Conservation (phyloP, 1,140 invertebrate genomes). For the Arion vulgaris region DNA sequence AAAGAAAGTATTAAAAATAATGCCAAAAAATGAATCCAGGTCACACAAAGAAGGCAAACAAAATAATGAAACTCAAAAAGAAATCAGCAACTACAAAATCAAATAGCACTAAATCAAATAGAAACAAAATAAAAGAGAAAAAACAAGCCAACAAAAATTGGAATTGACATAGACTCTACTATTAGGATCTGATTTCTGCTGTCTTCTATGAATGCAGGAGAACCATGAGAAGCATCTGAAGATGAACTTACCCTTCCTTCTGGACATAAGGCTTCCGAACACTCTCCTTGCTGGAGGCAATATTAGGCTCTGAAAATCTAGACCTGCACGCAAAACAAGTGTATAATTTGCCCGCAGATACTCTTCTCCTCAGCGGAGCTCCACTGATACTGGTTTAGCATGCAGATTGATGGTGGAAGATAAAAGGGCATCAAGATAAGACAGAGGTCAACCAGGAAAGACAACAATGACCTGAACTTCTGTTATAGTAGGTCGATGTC, state of each 20-base stretch:
- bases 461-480: neutral
- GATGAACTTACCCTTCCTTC: neutral
- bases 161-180: too few relatives aligned
- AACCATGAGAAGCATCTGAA: neutral
- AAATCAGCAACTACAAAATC: too few relatives aligned
- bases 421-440: slow-evolving; percentile 16
- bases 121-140: too few relatives aligned
- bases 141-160: too few relatives aligned
- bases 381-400: slow-evolving; percentile 32
- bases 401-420: slow-evolving; percentile 11
- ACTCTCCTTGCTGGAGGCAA: slow-evolving; percentile 25
- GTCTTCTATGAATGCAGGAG: neutral
- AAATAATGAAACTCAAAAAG: too few relatives aligned
- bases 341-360: slow-evolving; percentile 33
- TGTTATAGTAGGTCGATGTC: too few relatives aligned
- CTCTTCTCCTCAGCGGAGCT: slow-evolving; percentile 20
- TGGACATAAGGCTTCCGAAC: neutral
- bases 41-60: too few relatives aligned
- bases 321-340: slow-evolving; percentile 38
- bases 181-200: too few relatives aligned
- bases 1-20: too few relatives aligned
- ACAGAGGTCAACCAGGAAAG: neutral
- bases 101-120: too few relatives aligned
- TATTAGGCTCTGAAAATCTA: slow-evolving; percentile 36
- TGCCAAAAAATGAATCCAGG: too few relatives aligned